Percentiles rank a stretch among this genome's conserved stretches.
These are phyloP conservation scores for Stegodyphus dumicola DNA, from an alignment of 1,140 invertebrate genomes.

Conservation along the genomic window DNA sequence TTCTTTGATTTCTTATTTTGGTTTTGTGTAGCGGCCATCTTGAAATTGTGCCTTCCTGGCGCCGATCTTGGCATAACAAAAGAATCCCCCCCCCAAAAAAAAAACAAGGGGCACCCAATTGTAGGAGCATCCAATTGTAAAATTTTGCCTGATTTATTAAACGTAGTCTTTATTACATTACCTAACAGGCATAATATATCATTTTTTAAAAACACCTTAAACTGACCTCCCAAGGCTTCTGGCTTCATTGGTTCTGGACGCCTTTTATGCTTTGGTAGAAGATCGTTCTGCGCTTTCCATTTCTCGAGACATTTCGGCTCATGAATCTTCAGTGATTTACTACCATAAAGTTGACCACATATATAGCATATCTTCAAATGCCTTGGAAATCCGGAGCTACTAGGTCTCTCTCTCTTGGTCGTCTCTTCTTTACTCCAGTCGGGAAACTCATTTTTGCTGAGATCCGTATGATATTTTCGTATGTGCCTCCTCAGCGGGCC, in stretches of 20 bases:
- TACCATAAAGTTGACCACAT: constrained; percentile 43
- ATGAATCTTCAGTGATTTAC: constrained; percentile 36
- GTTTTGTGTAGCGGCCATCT: no score
- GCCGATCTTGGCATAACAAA: no score
- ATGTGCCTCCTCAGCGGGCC: neutral
- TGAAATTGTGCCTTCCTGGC: no score
- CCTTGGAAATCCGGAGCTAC: neutral
- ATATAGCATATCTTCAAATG: constrained; percentile 43
- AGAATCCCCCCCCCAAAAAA: no score
- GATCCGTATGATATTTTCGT: constrained; percentile 17
- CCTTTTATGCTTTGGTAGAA: constrained; percentile 16
- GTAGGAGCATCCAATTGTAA: neutral
- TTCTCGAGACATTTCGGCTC: constrained; percentile 51
- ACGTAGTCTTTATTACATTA: neutral
- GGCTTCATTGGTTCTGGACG: constrained; percentile 39
- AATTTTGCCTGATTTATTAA: neutral
- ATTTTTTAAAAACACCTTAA: neutral
- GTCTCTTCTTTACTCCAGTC: neutral
- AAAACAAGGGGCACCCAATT: no score
- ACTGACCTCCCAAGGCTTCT: neutral
- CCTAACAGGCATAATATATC: neutral
- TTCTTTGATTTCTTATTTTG: no score
- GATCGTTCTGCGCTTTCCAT: constrained; percentile 36
- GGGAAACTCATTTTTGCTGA: neutral
- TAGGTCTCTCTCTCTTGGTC: neutral